phyloP scores from a whole-genome alignment of 2,888 invertebrate species.

The Eupeodes latifasciatus region DNA sequence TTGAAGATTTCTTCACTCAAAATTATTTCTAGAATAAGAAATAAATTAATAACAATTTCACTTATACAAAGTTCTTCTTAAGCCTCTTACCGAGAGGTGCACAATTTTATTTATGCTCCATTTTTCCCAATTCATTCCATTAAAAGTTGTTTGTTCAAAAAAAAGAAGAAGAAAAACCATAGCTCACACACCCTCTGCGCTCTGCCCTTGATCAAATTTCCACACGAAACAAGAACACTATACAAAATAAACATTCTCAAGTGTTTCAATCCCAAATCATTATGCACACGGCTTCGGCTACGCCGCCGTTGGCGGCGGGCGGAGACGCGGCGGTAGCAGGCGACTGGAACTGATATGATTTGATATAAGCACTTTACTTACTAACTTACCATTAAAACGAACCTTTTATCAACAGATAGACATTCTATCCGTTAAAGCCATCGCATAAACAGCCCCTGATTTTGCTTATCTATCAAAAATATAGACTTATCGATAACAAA shows the following conservation, averaged over 20 bases:
- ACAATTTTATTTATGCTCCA: no score
- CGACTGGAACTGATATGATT: slow-evolving; percentile 35
- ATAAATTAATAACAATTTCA: no score
- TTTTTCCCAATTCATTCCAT: no score
- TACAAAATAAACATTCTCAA: slow-evolving; percentile 25
- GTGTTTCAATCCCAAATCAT: slow-evolving; percentile 39
- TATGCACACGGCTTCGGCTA: slow-evolving; percentile 49
- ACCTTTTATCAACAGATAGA: slow-evolving; percentile 6
- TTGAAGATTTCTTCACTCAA: no score
- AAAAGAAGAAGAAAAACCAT: no score
- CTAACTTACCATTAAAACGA: slow-evolving; percentile 17
- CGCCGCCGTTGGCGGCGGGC: no score
- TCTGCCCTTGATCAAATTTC: slow-evolving; percentile 34
- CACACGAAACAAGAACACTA: slow-evolving; percentile 44
- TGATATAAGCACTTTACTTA: neutral
- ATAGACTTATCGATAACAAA: slow-evolving; percentile 9
- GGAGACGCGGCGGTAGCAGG: no score
- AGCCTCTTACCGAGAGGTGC: no score
- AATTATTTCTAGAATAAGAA: no score
- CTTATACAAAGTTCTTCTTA: no score
- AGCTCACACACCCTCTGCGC: no score
- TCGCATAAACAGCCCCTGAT: slow-evolving; percentile 47
- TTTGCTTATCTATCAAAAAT: slow-evolving; percentile 45
- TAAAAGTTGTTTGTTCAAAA: no score
- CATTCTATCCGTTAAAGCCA: slow-evolving; percentile 2